Evolutionary conservation across 2,888 invertebrate species (phyloP).

Genomic region (Acanthosepion esculentum): DNA sequence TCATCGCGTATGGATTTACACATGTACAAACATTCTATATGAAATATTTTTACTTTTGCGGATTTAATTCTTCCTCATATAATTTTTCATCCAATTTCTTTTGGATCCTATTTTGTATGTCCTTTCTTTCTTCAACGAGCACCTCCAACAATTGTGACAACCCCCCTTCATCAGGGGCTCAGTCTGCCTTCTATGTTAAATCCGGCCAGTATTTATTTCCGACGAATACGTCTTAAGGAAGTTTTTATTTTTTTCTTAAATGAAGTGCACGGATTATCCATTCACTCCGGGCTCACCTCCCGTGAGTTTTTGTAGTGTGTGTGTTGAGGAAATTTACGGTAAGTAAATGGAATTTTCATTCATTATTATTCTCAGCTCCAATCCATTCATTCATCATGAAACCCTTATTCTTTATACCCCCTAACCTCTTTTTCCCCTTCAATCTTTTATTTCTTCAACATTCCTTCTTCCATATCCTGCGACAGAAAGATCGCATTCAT

Average conservation of each 20-base stretch:
- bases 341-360: slow-evolving; percentile 33
- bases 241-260: background rate
- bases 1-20: background rate
- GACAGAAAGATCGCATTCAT: too few species aligned
- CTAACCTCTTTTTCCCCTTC: background rate
- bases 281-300: slow-evolving; percentile 22
- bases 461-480: background rate
- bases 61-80: background rate
- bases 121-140: background rate
- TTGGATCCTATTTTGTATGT: slow-evolving; percentile 10
- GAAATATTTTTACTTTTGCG: slow-evolving; percentile 16
- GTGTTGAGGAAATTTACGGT: background rate
- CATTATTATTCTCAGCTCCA: background rate
- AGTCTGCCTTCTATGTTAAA: slow-evolving; percentile 33
- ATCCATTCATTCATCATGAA: background rate
- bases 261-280: slow-evolving; percentile 13
- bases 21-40: background rate
- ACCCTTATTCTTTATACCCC: background rate
- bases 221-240: slow-evolving; percentile 10
- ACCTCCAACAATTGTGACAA: background rate
- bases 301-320: slow-evolving; percentile 17
- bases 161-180: slow-evolving; percentile 9
- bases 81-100: background rate
- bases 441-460: background rate
- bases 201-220: slow-evolving; percentile 33